Percentiles rank a stretch among this genome's conserved stretches.
Conservation (phyloP, 2,888 invertebrate species). For the Spatulosminthurus flaviceps region DNA sequence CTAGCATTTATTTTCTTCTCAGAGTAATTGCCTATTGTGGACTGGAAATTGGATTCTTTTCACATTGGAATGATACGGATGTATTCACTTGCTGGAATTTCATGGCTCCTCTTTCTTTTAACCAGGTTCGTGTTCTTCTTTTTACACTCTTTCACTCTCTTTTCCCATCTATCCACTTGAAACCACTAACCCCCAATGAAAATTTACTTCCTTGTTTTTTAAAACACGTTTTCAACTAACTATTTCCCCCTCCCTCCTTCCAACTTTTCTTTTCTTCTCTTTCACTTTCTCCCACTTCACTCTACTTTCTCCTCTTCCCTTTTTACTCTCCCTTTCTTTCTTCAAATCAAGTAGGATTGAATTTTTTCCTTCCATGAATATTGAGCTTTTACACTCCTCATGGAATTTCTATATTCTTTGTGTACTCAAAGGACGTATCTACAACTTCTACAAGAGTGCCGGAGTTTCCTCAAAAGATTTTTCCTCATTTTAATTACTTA, state of each 20-base stretch:
- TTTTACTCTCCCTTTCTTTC: not conserved
- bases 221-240: not conserved
- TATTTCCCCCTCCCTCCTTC: not conserved
- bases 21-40: slow-evolving; percentile 5
- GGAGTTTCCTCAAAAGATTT: too few species aligned
- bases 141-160: not conserved
- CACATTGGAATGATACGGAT: slow-evolving; percentile 32
- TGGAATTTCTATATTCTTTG: too few species aligned
- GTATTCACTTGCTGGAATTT: slow-evolving; percentile 33
- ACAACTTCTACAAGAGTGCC: too few species aligned
- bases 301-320: too few species aligned
- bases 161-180: not conserved
- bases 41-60: slow-evolving; percentile 26
- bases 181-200: slow-evolving; percentile 14
- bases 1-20: slow-evolving; percentile 11
- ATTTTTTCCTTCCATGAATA: not conserved
- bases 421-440: too few species aligned
- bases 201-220: slow-evolving; percentile 3
- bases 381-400: not conserved
- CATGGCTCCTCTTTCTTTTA: slow-evolving; percentile 37
- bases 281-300: not conserved
- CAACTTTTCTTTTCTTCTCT: not conserved
- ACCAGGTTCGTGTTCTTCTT: slow-evolving; percentile 22
- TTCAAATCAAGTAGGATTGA: not conserved
- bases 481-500: too few species aligned